phyloP scores from a whole-genome alignment of 2,113 vertebrate genomes.

The Dromiciops gliroides region DNA sequence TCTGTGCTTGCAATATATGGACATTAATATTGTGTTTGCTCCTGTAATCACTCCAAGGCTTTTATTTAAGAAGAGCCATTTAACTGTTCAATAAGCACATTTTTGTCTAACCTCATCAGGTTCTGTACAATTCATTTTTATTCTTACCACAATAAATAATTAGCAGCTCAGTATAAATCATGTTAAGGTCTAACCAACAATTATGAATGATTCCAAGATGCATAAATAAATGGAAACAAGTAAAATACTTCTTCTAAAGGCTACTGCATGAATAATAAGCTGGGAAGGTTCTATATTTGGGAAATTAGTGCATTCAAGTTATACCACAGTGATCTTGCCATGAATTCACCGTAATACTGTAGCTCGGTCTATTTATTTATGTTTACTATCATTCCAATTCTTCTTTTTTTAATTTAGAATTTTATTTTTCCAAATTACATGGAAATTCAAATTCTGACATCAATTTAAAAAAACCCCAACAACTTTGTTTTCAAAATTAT shows the following conservation, averaged over 20 bases:
- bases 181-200: neutral
- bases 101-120: neutral
- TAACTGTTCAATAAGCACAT: conserved; percentile 7
- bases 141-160: neutral
- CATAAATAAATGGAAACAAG: neutral
- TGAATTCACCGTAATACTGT: neutral
- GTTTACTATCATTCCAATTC: neutral
- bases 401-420: no score
- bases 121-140: neutral
- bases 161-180: neutral
- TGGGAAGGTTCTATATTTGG: neutral
- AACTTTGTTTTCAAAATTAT: no score
- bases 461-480: no score
- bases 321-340: neutral
- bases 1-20: neutral
- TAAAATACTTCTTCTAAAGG: neutral
- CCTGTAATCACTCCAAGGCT: neutral
- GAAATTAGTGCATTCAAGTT: neutral
- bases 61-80: neutral
- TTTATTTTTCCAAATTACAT: no score
- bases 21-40: neutral
- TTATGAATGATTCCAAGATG: neutral
- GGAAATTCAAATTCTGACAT: no score
- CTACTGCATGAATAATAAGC: neutral
- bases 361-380: neutral